These are phyloP conservation scores for Peromyscus eremicus DNA, from an alignment of 2,797 vertebrate genomes.

Conservation along the genomic window DNA sequence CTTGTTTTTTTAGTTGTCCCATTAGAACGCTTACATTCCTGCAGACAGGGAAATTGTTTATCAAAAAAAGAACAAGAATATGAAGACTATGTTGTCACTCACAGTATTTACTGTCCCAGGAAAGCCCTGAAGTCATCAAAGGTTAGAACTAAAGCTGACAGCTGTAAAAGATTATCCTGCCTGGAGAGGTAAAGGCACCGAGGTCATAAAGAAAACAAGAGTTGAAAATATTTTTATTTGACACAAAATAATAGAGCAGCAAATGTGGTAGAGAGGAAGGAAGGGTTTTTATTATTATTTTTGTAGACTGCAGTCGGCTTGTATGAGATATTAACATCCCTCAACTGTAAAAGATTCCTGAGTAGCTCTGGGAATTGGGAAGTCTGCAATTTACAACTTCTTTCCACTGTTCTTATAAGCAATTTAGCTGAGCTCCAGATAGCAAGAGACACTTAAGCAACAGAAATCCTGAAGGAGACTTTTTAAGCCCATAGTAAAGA, in stretches of 20 bases:
- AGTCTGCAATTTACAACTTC: conserved; percentile 73
- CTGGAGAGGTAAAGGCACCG: neutral
- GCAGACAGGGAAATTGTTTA: conserved; percentile 58
- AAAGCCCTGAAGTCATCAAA: conserved; percentile 64
- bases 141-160: conserved; percentile 53
- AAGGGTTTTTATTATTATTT: conserved; percentile 58
- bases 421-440: conserved; percentile 77
- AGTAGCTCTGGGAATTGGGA: conserved; percentile 79
- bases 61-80: conserved; percentile 49
- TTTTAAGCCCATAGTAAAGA: conserved; percentile 74
- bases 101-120: conserved; percentile 31
- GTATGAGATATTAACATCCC: conserved; percentile 75
- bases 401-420: conserved; percentile 72
- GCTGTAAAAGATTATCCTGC: conserved; percentile 54
- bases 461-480: conserved; percentile 69
- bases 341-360: conserved; percentile 70
- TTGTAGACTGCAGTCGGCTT: conserved; percentile 44
- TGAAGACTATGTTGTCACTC: conserved; percentile 56
- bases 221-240: conserved; percentile 70
- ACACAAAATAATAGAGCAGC: conserved; percentile 55
- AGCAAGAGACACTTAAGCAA: conserved; percentile 76
- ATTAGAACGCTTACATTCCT: conserved; percentile 51
- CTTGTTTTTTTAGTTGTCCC: conserved; percentile 44
- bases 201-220: conserved; percentile 51
- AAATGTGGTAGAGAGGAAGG: conserved; percentile 28